Evolutionary conservation across 2,888 invertebrate species (phyloP).

Genomic region (Smittia sp.): DNA sequence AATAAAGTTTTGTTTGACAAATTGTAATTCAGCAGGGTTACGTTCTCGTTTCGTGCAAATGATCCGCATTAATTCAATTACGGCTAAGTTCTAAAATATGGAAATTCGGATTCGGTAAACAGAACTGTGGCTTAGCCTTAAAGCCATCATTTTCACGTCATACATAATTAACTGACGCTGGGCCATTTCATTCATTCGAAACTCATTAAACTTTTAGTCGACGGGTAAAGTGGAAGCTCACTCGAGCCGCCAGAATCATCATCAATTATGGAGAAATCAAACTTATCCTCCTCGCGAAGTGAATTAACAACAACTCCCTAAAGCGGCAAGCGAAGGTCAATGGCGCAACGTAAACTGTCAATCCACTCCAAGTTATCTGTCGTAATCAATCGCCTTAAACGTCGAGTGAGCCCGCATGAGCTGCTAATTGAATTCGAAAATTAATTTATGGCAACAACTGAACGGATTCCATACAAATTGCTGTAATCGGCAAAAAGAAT

Average conservation of each 20-base stretch:
- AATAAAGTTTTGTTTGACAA: background rate
- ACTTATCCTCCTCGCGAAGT: background rate
- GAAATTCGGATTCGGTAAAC: background rate
- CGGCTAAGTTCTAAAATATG: background rate
- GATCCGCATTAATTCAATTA: background rate
- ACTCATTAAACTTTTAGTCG: background rate
- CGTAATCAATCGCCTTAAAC: background rate
- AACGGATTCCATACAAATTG: background rate
- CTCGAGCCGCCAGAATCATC: background rate
- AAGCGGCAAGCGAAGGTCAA: background rate
- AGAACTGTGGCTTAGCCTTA: background rate
- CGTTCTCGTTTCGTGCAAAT: background rate
- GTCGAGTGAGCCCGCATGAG: background rate
- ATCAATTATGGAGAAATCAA: background rate
- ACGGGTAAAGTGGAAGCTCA: background rate
- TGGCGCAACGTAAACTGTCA: background rate
- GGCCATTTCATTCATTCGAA: background rate
- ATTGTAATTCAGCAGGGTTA: background rate
- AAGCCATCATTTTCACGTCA: background rate
- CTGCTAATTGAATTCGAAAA: background rate
- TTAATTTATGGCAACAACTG: background rate
- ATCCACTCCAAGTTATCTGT: background rate
- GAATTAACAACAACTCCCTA: background rate
- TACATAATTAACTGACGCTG: background rate
- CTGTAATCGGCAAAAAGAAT: background rate